Percentiles rank a stretch among this genome's conserved stretches.
These are phyloP conservation scores for Lochmaea crataegi DNA, from an alignment of 2,888 invertebrate species.

Conservation along the genomic window DNA sequence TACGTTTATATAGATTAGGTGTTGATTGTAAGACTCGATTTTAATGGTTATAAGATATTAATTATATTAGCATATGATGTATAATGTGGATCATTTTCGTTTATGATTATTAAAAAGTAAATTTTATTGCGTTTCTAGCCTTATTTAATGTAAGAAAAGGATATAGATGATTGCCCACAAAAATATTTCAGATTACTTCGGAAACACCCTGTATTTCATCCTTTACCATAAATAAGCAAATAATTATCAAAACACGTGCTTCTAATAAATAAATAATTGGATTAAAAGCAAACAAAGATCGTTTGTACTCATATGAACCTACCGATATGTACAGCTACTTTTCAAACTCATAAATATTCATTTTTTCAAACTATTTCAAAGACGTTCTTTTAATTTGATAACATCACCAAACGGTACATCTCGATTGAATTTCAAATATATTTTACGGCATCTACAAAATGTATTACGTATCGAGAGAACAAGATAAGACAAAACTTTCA, in stretches of 20 bases:
- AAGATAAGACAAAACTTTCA: background rate
- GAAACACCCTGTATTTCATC: too few relatives aligned
- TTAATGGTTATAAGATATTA: background rate
- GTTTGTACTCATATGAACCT: background rate
- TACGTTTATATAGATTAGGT: background rate
- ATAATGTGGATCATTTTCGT: too few relatives aligned
- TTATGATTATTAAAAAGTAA: too few relatives aligned
- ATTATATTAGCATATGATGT: background rate
- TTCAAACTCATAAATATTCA: conserved; percentile 5
- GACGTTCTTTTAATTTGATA: conserved; percentile 6
- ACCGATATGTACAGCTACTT: background rate
- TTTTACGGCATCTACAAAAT: background rate
- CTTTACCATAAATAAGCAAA: too few relatives aligned
- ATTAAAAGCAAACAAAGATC: too few relatives aligned
- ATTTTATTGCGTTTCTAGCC: too few relatives aligned
- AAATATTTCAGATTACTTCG: too few relatives aligned
- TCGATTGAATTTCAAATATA: background rate
- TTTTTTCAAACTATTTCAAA: background rate
- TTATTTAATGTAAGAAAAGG: too few relatives aligned
- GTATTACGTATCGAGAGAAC: background rate
- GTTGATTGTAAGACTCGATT: background rate
- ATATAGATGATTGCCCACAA: too few relatives aligned
- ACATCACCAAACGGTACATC: background rate
- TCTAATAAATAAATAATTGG: too few relatives aligned
- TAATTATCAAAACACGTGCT: too few relatives aligned